phyloP scores from a whole-genome alignment of 2,888 invertebrate species.

The Eurois occulta region DNA sequence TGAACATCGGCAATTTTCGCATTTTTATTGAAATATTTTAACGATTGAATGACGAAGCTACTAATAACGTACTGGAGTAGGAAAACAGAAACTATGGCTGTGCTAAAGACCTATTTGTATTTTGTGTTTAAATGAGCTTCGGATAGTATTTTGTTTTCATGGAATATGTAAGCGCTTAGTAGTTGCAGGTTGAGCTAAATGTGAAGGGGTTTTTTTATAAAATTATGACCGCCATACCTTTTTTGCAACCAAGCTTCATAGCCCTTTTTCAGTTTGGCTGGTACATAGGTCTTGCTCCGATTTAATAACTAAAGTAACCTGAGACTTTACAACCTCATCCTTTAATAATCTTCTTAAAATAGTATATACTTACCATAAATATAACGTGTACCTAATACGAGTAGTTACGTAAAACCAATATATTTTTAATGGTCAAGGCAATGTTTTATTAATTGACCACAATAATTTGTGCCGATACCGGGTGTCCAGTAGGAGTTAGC shows the following conservation, averaged over 20 bases:
- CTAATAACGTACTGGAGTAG: neutral
- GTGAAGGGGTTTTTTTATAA: neutral
- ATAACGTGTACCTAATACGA: too few relatives aligned
- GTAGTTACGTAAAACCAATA: neutral
- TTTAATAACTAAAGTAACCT: neutral
- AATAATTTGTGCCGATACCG: constrained; percentile 16
- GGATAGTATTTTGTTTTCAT: neutral
- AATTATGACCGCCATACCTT: neutral
- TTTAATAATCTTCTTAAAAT: too few relatives aligned
- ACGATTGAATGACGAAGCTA: constrained; percentile 3
- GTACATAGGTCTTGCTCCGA: neutral
- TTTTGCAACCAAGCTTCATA: neutral
- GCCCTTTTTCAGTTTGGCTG: neutral
- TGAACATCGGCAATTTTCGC: constrained; percentile 34
- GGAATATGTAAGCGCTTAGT: too few relatives aligned
- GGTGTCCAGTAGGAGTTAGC: constrained; percentile 39
- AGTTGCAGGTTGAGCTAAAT: neutral
- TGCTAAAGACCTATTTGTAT: neutral
- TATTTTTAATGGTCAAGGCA: constrained; percentile 21
- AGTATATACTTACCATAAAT: too few relatives aligned
- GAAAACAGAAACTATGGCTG: neutral
- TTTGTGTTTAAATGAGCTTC: neutral
- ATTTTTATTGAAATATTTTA: constrained; percentile 49
- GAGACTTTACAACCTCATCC: neutral
- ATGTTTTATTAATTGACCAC: constrained; percentile 15